Base-by-base conservation (phyloP, 2,888 invertebrate genomes). In the Eumacrocentrus americanus region DNA sequence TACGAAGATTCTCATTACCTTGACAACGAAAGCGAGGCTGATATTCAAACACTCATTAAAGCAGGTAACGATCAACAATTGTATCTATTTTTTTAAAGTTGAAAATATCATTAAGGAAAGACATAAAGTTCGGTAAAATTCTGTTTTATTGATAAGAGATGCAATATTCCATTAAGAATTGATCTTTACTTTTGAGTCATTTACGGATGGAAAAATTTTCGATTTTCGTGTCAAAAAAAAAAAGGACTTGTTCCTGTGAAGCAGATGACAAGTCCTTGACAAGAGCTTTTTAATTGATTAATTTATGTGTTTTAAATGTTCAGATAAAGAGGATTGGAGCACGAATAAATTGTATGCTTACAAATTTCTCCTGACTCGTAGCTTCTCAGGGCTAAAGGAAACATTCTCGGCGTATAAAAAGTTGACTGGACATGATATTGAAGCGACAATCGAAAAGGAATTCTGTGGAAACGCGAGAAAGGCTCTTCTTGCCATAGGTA, bases 281-380 rank as follows among this genome's bases (percentile, higher is more conserved):
- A n/a, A n/a, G n/a, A n/a, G n/a, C n/a, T n/a, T n/a, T n/a, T n/a
- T n/a, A n/a, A n/a, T n/a, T n/a, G n/a, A n/a, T n/a, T n/a, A n/a
- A n/a, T n/a, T n/a, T n/a, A n/a, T n/a, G n/a, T n/a, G n/a, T n/a
- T n/a, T n/a, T 9, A 7, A 2, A 16, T 11, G 9, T 44, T n/a
- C n/a, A 79, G 80, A 91, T 55, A 91, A 92, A 76, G 89, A 89
- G 22, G 88, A 92, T 81, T 92, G 93, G 91, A 94, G 95, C 53
- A 95, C 95, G 0, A 94, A 95, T 74, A 95, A 95, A 82, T 92
- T 92, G 0, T 86, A 88, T 60, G 94, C 96, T 84, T 93, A 94
- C 82, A 85, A 88, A 59, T 90, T 95, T 75, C 85, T 96, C 70
- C 89, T 94, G 70, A 89, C 92, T 54, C 90, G 94, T 75, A 95